These are phyloP conservation scores for Chionoecetes opilio DNA, from an alignment of 1,140 invertebrate genomes.

Conservation along the genomic window DNA sequence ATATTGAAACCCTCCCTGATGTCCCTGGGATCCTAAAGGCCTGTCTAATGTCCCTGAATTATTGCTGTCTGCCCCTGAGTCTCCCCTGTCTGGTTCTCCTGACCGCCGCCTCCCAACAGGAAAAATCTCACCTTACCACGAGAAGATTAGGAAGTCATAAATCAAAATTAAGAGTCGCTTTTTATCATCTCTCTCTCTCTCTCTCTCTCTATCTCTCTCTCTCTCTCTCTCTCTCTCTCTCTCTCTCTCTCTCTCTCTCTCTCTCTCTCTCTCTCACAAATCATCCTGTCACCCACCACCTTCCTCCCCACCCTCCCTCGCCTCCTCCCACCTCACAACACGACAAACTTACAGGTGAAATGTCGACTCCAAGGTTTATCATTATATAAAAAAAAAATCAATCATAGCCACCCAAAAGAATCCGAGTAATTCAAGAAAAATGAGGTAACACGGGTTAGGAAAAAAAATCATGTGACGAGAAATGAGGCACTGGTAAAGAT, in stretches of 20 bases:
- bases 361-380: background rate
- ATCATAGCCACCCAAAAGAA: background rate
- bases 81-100: background rate
- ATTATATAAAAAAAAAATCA: background rate
- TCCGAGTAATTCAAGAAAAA: background rate
- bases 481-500: background rate
- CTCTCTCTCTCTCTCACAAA: background rate
- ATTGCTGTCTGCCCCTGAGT: background rate
- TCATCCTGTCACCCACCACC: background rate
- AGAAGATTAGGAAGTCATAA: conserved; percentile 30
- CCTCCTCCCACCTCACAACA: background rate
- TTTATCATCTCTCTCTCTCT: background rate
- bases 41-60: conserved; percentile 18
- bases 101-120: conserved; percentile 12
- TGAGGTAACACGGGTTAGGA: background rate
- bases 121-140: conserved; percentile 28
- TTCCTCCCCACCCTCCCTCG: background rate
- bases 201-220: conserved; percentile 7
- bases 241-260: conserved; percentile 25
- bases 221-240: conserved; percentile 27
- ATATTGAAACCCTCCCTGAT: too few species aligned
- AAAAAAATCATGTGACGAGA: background rate
- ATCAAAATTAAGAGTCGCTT: conserved; percentile 30
- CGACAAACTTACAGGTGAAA: background rate
- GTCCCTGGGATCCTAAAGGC: background rate